These are phyloP conservation scores for Caenorhabditis latens DNA, from an alignment of 1,140 invertebrate species.

Conservation along the genomic window DNA sequence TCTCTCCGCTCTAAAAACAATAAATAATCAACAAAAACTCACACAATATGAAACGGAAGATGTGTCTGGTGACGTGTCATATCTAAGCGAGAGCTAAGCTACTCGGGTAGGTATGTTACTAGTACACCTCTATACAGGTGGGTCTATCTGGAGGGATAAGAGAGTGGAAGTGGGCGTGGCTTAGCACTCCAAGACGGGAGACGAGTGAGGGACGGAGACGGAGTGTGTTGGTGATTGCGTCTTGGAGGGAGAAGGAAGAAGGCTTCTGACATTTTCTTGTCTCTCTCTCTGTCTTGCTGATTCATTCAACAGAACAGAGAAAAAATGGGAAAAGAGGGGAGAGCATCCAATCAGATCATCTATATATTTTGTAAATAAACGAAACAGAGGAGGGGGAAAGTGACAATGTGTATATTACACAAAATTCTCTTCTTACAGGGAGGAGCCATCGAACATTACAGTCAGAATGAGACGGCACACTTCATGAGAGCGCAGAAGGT, in stretches of 20 bases:
- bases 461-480: constrained; percentile 58
- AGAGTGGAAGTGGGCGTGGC: not conserved
- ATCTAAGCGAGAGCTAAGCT: not conserved
- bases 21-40: not conserved
- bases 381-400: not conserved
- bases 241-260: not conserved
- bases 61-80: constrained; percentile 32
- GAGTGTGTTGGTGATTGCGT: not conserved
- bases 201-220: not conserved
- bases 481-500: constrained; percentile 57
- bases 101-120: no score
- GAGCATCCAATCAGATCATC: no score
- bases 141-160: not conserved
- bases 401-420: not conserved
- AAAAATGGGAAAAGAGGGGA: not conserved
- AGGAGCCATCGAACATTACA: constrained; percentile 56
- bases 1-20: not conserved
- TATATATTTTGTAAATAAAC: constrained; percentile 12
- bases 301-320: not conserved
- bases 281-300: not conserved
- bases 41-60: constrained; percentile 45
- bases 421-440: constrained; percentile 46
- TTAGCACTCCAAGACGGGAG: not conserved
- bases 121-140: not conserved
- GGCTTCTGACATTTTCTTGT: not conserved